phyloP scores from a whole-genome alignment of 1,140 invertebrate genomes.

The Solen grandis region DNA sequence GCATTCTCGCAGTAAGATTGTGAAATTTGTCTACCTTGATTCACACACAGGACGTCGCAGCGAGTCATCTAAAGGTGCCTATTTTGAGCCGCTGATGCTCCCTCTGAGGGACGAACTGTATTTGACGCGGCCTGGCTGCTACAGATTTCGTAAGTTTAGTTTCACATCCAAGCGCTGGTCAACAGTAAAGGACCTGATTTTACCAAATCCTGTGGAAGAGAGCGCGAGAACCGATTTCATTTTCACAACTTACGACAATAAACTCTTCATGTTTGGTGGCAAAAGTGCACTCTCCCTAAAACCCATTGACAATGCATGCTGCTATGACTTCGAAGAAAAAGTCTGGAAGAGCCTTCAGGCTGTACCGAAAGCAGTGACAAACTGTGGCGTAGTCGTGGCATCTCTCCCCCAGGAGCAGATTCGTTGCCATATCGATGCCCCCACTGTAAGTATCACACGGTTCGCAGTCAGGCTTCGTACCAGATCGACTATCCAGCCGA shows the following conservation, averaged over 20 bases:
- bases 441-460: slow-evolving; percentile 64
- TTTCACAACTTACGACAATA: slow-evolving; percentile 50
- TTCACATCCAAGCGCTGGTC: slow-evolving; percentile 57
- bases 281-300: slow-evolving; percentile 46
- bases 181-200: slow-evolving; percentile 34
- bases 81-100: slow-evolving; percentile 60
- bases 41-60: slow-evolving; percentile 22
- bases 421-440: slow-evolving; percentile 68
- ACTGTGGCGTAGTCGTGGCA: slow-evolving; percentile 58
- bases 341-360: slow-evolving; percentile 62
- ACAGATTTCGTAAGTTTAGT: slow-evolving; percentile 55
- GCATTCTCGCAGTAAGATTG: slow-evolving; percentile 38
- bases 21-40: slow-evolving; percentile 56
- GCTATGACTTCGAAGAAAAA: slow-evolving; percentile 58
- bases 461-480: slow-evolving; percentile 59
- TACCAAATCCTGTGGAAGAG: slow-evolving; percentile 57
- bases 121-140: slow-evolving; percentile 64
- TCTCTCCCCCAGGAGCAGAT: slow-evolving; percentile 63
- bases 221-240: slow-evolving; percentile 56
- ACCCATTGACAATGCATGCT: slow-evolving; percentile 53
- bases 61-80: slow-evolving; percentile 57
- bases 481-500: slow-evolving; percentile 53
- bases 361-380: slow-evolving; percentile 62
- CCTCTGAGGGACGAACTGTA: slow-evolving; percentile 60
- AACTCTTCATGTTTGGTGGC: slow-evolving; percentile 72